A percentile compares a stretch with the other conserved stretches of the same genome.
Conservation (phyloP, 2,113 vertebrate genomes). For the Sphaerodactylus townsendi region DNA sequence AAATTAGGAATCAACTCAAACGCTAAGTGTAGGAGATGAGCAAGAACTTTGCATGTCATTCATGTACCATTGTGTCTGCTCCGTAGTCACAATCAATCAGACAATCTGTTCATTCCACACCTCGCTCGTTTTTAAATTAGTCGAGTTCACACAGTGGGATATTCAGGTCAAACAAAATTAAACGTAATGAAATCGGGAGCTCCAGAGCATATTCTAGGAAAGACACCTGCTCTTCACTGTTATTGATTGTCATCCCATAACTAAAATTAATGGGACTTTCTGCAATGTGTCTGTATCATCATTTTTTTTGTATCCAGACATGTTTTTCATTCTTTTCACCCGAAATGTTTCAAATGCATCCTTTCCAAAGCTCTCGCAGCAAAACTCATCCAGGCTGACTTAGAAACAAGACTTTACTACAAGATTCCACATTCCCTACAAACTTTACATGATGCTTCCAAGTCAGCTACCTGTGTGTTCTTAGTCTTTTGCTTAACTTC, state of each 20-base stretch:
- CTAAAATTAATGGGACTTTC: not conserved
- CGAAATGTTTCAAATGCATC: not conserved
- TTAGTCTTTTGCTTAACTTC: not conserved
- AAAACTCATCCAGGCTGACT: conserved; percentile 8
- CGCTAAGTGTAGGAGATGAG: no score
- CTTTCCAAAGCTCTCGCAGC: not conserved
- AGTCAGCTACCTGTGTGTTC: conserved; percentile 16
- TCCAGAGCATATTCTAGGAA: not conserved
- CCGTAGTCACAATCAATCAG: no score
- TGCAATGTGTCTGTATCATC: not conserved
- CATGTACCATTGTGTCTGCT: no score
- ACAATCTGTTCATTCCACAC: no score
- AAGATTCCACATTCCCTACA: not conserved
- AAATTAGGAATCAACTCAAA: no score
- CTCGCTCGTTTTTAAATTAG: no score
- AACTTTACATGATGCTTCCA: not conserved
- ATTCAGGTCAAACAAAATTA: not conserved
- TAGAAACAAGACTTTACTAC: not conserved
- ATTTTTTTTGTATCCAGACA: not conserved
- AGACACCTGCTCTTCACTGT: not conserved
- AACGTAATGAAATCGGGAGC: not conserved
- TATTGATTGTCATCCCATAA: not conserved
- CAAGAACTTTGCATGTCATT: no score
- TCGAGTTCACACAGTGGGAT: not conserved
- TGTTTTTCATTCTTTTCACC: not conserved